Evolutionary conservation across 2,797 vertebrate genomes (phyloP).

Genomic region (Austrolebias charrua): DNA sequence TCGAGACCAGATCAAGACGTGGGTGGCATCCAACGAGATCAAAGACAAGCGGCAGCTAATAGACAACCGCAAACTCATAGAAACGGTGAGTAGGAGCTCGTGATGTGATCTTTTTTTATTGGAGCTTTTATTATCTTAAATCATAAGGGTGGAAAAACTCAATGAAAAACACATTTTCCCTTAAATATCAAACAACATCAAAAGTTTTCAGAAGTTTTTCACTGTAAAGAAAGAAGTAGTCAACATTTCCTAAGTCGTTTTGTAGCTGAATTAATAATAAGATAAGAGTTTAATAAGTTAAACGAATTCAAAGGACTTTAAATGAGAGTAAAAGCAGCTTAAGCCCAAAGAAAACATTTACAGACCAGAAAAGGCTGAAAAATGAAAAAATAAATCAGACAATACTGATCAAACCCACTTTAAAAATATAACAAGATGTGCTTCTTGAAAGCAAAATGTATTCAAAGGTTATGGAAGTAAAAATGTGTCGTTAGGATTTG

Average conservation of each 20-base stretch:
- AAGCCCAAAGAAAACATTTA: no score
- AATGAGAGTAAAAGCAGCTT: background rate
- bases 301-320: background rate
- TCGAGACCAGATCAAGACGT: constrained; percentile 97
- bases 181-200: background rate
- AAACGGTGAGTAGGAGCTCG: constrained; percentile 81
- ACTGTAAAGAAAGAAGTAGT: background rate
- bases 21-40: constrained; percentile 95
- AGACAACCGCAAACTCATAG: constrained; percentile 93
- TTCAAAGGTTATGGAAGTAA: no score
- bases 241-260: background rate
- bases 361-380: no score
- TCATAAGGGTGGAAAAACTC: no score
- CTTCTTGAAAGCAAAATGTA: no score
- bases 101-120: background rate
- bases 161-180: background rate
- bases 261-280: background rate
- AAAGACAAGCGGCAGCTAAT: constrained; percentile 96
- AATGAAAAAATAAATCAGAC: no score
- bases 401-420: no score
- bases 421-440: no score
- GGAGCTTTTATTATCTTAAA: background rate
- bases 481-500: no score
- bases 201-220: background rate
- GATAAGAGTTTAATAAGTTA: background rate